These are phyloP conservation scores for Urocitellus parryii DNA, from an alignment of 2,113 vertebrate species.

Conservation along the genomic window DNA sequence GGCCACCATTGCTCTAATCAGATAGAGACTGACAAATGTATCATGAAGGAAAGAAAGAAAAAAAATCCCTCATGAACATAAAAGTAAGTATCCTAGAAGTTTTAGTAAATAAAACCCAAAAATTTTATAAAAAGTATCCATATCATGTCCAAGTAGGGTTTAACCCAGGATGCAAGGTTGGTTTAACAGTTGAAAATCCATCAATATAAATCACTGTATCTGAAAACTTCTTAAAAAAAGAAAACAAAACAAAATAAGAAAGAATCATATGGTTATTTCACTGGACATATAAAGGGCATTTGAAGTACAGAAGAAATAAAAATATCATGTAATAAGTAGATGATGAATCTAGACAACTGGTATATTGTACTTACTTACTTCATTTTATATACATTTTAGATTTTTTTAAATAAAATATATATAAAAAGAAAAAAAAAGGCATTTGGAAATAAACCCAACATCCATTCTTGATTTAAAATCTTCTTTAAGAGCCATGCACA, in stretches of 20 bases:
- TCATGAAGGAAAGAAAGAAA: background rate
- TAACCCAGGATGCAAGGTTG: background rate
- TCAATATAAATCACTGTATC: slow-evolving; percentile 25
- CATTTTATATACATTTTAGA: too few relatives aligned
- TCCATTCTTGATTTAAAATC: slow-evolving; percentile 4
- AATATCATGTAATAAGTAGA: too few relatives aligned
- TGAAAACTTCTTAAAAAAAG: background rate
- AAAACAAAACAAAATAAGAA: background rate
- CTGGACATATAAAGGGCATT: background rate
- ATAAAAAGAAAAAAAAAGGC: background rate
- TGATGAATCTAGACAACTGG: too few relatives aligned
- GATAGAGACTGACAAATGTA: slow-evolving; percentile 6
- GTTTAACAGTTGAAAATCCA: slow-evolving; percentile 55
- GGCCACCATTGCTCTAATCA: background rate
- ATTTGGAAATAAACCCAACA: slow-evolving; percentile 56
- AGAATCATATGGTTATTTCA: background rate
- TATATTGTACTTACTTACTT: too few relatives aligned
- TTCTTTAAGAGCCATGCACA: background rate
- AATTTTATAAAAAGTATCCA: background rate
- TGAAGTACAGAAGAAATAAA: background rate
- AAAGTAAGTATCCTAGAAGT: slow-evolving; percentile 45
- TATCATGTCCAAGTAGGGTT: background rate
- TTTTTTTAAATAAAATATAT: too few relatives aligned
- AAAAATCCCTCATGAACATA: slow-evolving; percentile 37
- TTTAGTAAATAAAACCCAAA: slow-evolving; percentile 34